Evolutionary conservation across 2,797 vertebrate species (phyloP).

Genomic region (Chloroceryle inda): DNA sequence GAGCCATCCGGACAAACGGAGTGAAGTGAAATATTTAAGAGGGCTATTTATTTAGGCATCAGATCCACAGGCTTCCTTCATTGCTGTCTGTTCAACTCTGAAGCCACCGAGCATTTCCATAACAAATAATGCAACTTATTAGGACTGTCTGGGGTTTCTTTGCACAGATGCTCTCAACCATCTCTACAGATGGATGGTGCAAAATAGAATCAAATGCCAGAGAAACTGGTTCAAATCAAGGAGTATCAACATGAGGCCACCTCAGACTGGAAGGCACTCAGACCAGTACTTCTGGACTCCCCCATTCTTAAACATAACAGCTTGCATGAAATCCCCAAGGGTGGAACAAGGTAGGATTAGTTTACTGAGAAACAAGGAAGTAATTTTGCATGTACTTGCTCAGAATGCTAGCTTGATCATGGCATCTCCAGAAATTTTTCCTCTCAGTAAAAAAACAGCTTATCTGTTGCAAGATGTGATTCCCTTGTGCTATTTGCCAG

Average conservation of each 20-base stretch:
- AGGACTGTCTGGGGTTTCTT: neutral
- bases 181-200: neutral
- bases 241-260: neutral
- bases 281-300: neutral
- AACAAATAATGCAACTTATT: neutral
- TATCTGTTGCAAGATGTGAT: neutral
- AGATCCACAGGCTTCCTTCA: constrained; percentile 1
- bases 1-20: constrained; percentile 24
- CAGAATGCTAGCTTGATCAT: neutral
- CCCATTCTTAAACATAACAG: neutral
- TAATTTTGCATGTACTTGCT: neutral
- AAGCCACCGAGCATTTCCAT: neutral
- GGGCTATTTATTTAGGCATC: constrained; percentile 48
- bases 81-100: neutral
- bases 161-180: neutral
- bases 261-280: neutral
- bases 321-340: neutral
- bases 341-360: neutral
- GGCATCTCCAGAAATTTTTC: neutral
- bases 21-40: constrained; percentile 34
- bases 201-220: neutral
- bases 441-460: neutral
- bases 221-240: neutral
- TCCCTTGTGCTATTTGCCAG: neutral
- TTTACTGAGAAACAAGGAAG: neutral